Evolutionary conservation across 1,140 invertebrate species (phyloP), one percentile per base, ranked within the genome.

Genomic region (Muscidifurax raptorellus): DNA sequence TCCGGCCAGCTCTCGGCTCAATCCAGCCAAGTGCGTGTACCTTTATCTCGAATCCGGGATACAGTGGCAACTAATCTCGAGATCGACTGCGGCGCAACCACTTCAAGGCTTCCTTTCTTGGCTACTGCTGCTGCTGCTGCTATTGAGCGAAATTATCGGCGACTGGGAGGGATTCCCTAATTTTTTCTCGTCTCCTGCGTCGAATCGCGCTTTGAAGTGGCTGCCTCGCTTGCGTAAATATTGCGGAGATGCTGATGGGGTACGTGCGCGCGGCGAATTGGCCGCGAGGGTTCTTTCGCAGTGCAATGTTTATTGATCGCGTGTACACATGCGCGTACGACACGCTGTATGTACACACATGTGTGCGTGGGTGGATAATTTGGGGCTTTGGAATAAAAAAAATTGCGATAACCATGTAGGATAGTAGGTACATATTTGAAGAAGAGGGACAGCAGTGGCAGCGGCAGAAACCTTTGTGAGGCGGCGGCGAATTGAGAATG

Each of bases 31-130:
- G 12, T 32, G 32, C 13, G 59, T 66, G 36, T 18, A 13, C 3
- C 18, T n/a, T n/a, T n/a, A n/a, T n/a, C n/a, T n/a, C 9, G 18
- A 15, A 36, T 36, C 9, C 32, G 32, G 4, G 32, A 36, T 74
- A 71, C 86, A 32, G 72, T 80, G 81, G 81, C 86, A 83, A 86
- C 86, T 87, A 86, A 87, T 87, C 86, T 87, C 84, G 27, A 72
- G 76, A 64, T 22, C 22, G 44, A 52, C 27, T 28, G 84, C 28
- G 18, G 32, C 32, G 79, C 40, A 47, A 80, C 79, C 79, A 80
- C 79, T 80, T 80, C 79, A 71, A 71, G 79, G 79, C 40, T 80
- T 44, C 25, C 12, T 71, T n/a, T 12, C 36, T 40, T 40, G 13
- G 18, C 36, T 40, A 6, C 7, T 10, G 9, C 9, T 40, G 32